Evolutionary conservation across 2,888 invertebrate genomes (phyloP).

Genomic region (Tipula helvola): DNA sequence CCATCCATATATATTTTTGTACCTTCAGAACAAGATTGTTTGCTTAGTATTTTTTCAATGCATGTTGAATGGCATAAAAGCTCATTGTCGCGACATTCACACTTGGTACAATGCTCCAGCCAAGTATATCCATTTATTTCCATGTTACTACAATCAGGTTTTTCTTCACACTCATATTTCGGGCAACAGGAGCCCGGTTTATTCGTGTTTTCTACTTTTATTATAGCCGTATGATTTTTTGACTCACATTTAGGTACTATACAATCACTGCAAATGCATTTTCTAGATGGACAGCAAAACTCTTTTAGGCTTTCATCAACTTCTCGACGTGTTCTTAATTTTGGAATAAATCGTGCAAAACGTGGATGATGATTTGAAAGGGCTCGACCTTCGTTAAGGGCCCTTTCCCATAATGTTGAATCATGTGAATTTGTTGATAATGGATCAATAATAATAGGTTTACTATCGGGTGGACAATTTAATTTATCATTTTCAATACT

Average conservation of each 20-base stretch:
- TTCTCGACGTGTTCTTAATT: conserved; percentile 7
- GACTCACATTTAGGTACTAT: background rate
- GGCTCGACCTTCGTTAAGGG: background rate
- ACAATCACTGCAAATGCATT: conserved; percentile 12
- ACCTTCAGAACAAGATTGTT: background rate
- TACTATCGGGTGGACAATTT: background rate
- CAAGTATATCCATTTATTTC: background rate
- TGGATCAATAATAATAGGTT: background rate
- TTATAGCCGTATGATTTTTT: background rate
- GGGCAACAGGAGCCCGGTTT: conserved; percentile 30
- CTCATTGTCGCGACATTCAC: background rate
- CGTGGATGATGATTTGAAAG: background rate
- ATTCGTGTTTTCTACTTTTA: background rate
- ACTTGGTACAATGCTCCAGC: background rate
- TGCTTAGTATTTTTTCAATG: background rate
- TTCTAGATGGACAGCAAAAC: conserved; percentile 6
- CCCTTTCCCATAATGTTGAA: background rate
- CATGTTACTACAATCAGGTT: conserved; percentile 14
- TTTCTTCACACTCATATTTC: conserved; percentile 30
- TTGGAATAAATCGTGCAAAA: background rate
- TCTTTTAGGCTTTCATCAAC: conserved; percentile 4
- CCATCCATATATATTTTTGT: conserved; percentile 20
- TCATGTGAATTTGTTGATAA: background rate
- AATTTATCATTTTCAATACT: background rate
- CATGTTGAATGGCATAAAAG: background rate